Conservation (phyloP, 2,888 invertebrate species). For the Subacronicta megacephala region DNA sequence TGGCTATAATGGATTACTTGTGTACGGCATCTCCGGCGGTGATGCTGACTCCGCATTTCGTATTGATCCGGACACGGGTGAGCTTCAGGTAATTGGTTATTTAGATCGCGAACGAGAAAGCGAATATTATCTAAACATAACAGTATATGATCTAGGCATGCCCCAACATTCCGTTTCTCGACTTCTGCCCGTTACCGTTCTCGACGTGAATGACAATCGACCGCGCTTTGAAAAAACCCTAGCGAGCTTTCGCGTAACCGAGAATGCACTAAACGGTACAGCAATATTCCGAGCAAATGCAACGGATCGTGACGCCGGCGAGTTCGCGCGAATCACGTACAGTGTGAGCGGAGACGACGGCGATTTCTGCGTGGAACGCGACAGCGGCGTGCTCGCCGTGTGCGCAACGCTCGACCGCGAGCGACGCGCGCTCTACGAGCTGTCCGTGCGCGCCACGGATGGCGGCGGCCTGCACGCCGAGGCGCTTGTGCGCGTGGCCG, state of each 20-base stretch:
- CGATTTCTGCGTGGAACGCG: conserved; percentile 94
- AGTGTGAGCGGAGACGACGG: conserved; percentile 93
- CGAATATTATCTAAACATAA: conserved; percentile 95
- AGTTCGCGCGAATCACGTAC: conserved; percentile 94
- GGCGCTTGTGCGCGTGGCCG: conserved; percentile 94
- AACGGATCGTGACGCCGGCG: conserved; percentile 95
- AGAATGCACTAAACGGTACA: conserved; percentile 96
- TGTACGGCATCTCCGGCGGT: conserved; percentile 95
- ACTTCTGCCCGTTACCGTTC: conserved; percentile 93
- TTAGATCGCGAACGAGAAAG: conserved; percentile 96
- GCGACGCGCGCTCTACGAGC: conserved; percentile 93
- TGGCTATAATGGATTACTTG: conserved; percentile 97
- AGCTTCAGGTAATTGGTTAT: conserved; percentile 95
- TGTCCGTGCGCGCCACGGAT: conserved; percentile 94
- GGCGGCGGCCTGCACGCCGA: conserved; percentile 94
- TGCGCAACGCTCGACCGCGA: conserved; percentile 95
- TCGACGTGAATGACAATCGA: conserved; percentile 97
- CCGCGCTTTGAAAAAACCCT: conserved; percentile 95
- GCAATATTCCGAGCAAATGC: conserved; percentile 95
- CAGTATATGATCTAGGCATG: conserved; percentile 95
- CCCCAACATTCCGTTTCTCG: conserved; percentile 95
- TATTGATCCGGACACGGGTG: conserved; percentile 96
- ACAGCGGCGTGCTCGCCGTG: conserved; percentile 93
- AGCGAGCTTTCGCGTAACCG: conserved; percentile 95
- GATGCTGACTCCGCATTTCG: conserved; percentile 96